Conservation (phyloP, 2,888 invertebrate species). For the Rotaria magnacalcarata region DNA sequence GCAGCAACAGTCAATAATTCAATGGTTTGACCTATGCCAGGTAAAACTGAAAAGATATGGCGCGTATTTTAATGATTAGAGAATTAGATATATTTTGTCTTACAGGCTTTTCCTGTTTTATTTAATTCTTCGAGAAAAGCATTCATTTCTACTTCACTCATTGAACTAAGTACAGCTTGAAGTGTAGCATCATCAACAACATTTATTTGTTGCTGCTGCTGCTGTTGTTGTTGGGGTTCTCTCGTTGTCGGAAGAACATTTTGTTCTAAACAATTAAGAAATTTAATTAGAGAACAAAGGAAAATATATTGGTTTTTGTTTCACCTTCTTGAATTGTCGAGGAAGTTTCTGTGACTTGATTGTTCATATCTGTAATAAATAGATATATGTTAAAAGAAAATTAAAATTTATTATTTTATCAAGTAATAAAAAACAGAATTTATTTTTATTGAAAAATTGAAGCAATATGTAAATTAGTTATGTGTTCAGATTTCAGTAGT, state of each 20-base stretch:
- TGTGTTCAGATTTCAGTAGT: too few relatives aligned
- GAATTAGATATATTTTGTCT: background rate
- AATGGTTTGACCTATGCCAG: constrained; percentile 21
- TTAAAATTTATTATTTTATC: background rate
- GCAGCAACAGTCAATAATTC: constrained; percentile 19
- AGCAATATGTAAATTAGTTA: too few relatives aligned
- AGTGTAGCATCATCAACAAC: constrained; percentile 27
- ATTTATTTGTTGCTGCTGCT: constrained; percentile 12
- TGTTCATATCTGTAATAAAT: constrained; percentile 1
- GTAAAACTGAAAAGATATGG: constrained; percentile 14
- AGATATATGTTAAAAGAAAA: background rate
- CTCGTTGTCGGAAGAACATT: background rate
- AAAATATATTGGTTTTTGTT: background rate
- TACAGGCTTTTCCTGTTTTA: constrained; percentile 35
- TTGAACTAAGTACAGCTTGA: constrained; percentile 27
- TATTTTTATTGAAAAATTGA: too few relatives aligned
- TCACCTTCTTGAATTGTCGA: background rate
- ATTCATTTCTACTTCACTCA: constrained; percentile 29
- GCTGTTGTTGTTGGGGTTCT: background rate
- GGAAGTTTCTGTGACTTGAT: background rate
- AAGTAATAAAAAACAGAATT: too few relatives aligned
- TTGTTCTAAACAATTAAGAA: background rate
- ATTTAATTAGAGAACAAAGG: background rate
- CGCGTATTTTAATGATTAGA: background rate
- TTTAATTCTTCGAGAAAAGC: constrained; percentile 29